Evolutionary conservation across 2,113 vertebrate genomes (phyloP), one percentile per base, ranked within the genome.

Genomic region (Rhinoderma darwinii): DNA sequence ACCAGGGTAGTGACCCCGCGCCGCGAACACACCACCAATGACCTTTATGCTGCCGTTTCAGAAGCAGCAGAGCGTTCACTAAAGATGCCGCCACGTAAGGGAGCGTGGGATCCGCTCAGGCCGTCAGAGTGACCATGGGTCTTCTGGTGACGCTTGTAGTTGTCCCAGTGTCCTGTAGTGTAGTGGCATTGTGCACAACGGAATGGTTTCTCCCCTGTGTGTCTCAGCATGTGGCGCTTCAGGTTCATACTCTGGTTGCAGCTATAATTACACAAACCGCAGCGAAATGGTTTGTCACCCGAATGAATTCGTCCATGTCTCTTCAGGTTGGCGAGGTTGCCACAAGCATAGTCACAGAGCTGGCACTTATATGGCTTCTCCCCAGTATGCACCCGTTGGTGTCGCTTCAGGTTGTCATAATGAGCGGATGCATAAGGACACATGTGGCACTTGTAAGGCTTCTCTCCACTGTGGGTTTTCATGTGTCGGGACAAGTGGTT

Each of bases 211-310:
- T 98, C 97, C 0, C 97, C 97, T 0, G 97, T 99, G 90, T 99
- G 98, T 77, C 98, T 94, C 66, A 99, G 94, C 98, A 99, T 99
- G 92, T 99, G 98, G 11, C 97, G 95, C 93, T 99, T 99, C 88
- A 99, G 96, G 95, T 99, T 99, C 97, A 99, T 99, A 92, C 97
- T 99, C 96, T 99, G 98, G 92, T 99, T 99, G 94, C 97, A 99
- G 92, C 95, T 97, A 94, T 99, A 99, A 89, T 92, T 96, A 94
- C 98, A 99, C 88, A 98, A 93, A 83, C 95, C 95, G 84, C 98
- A 99, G 91, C 96, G 95, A 91, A 99, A 99, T 80, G 97, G 97
- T 92, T 99, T 99, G 92, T 97, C 96, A 0, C 98, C 98, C 0
- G 97, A 98, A 92, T 99, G 98, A 91, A 99, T 97, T 70, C 97